phyloP scores from a whole-genome alignment of 2,888 invertebrate species.

The Lobophora halterata region DNA sequence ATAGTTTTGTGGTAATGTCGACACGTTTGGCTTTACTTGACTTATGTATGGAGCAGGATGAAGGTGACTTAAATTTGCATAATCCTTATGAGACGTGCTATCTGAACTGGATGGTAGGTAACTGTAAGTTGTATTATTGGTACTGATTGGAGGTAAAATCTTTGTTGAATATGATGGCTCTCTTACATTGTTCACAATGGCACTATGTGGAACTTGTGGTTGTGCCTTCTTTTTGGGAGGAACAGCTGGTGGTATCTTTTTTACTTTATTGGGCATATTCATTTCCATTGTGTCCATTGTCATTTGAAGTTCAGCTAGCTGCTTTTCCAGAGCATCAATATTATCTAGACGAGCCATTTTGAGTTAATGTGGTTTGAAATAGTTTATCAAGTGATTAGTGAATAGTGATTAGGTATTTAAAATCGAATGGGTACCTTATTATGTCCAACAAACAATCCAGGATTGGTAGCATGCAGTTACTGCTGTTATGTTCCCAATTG shows the following conservation, averaged over 20 bases:
- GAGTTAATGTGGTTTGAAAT: not conserved
- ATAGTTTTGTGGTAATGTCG: constrained; percentile 43
- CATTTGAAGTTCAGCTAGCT: constrained; percentile 85
- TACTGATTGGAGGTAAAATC: constrained; percentile 46
- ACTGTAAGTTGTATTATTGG: constrained; percentile 58
- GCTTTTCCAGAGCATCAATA: constrained; percentile 85
- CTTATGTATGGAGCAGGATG: constrained; percentile 39
- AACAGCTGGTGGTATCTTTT: constrained; percentile 88
- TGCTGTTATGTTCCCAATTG: no score
- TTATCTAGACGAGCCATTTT: constrained; percentile 69
- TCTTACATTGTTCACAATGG: constrained; percentile 83
- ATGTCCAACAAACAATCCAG: no score
- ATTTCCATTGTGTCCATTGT: constrained; percentile 58
- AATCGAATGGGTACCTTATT: constrained; percentile 2
- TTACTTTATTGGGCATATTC: constrained; percentile 50
- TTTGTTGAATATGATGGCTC: constrained; percentile 88
- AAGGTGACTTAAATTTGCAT: constrained; percentile 59
- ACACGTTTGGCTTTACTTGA: constrained; percentile 42
- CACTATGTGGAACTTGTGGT: constrained; percentile 88
- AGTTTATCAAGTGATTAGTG: not conserved
- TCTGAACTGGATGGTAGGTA: constrained; percentile 41
- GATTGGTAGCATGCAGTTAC: no score
- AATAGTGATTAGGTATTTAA: not conserved
- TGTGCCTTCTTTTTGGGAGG: constrained; percentile 88
- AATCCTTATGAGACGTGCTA: constrained; percentile 50